Evolutionary conservation across 1,140 invertebrate species (phyloP), one percentile per base, ranked within the genome.

Genomic region (Musca domestica): DNA sequence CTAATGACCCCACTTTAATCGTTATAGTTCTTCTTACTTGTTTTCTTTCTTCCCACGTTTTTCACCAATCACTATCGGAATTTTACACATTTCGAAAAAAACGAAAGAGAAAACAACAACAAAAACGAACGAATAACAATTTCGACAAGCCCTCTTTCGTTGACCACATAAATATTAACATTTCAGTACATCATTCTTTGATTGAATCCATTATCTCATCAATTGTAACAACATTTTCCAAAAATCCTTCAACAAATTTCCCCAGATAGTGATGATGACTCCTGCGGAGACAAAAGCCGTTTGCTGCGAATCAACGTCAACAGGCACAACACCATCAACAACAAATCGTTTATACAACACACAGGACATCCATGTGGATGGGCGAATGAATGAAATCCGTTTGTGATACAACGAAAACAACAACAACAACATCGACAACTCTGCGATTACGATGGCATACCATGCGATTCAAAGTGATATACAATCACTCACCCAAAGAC

Each of bases 251-350:
- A 61, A 61, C 56, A 61, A 61, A 61, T 17, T 20, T 58, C 25
- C n/a, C 25, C 27, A 34, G 27, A 17, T 61, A 34, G 34, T 61
- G 56, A 61, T 61, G 27, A 61, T 61, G 56, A 34, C 34, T 41
- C 34, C 34, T 30, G 25, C 17, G 54, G 22, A 54, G 12, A 61
- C 27, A 61, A 54, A 58, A 25, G n/a, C n/a, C 56, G 34, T 20
- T 25, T 54, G 56, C 56, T 41, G 12, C 34, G 34, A 41, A 41
- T 41, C 34, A 41, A 41, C 56, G 56, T 61, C 56, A 61, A 61
- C 30, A 61, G 56, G 27, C 56, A n/a, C n/a, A 61, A 61, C 56
- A 61, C 56, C 34, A 34, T 61, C 56, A 61, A 61, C 56, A 61
- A 61, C 56, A 61, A 61, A 61, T 61, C 27, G 56, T 61, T n/a